Base-by-base conservation (phyloP, 2,888 invertebrate genomes). In the Lysandra coridon region DNA sequence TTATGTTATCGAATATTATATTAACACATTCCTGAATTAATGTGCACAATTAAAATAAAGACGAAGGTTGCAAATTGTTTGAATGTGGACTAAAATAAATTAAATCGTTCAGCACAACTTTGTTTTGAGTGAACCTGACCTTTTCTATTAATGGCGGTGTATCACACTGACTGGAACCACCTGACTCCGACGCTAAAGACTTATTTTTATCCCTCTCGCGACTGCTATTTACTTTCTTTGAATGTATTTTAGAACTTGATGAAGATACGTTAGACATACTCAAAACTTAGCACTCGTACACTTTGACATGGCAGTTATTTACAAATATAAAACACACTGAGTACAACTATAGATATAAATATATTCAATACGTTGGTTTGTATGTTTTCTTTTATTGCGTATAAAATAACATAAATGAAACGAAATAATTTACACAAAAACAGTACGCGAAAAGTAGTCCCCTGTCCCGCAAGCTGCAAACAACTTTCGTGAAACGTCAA, bases 161-260 rank as follows among this genome's bases (percentile, higher is more conserved):
- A 83, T 94, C 95, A 83, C 94, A 93, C 83, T 94, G 93, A 83
- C 94, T 95, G 79, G 94, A 93, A 40, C 94, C 94, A 5, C 94
- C 95, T 37, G 94, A 94, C 84, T 95, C 95, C 1, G 94, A 93
- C 23, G 91, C 88, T 49, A 91, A 86, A 4, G 91, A 87, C 82
- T 91, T 93, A 82, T 89, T 92, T 89, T 90, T 92, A 83, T 94
- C 94, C 79, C 94, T 91, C 78, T 94, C 92, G 81, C 93, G 89
- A 80, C 85, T 88, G 83, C 86, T 90, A 81, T 87, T 91, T 60
- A 86, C 83, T 84, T 92, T 92, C 85, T 92, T 91, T 30, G 89
- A 86, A 80, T 92, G 91, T 84, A 88, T 93, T 87, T 93, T 93
- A 81, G 86, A 88, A 85, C 86, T 88, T 78, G 89, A 87, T 64